Percentiles rank a stretch among this genome's conserved stretches.
These are phyloP conservation scores for Prolemur simus DNA, from an alignment of 2,113 vertebrate genomes.

Conservation along the genomic window DNA sequence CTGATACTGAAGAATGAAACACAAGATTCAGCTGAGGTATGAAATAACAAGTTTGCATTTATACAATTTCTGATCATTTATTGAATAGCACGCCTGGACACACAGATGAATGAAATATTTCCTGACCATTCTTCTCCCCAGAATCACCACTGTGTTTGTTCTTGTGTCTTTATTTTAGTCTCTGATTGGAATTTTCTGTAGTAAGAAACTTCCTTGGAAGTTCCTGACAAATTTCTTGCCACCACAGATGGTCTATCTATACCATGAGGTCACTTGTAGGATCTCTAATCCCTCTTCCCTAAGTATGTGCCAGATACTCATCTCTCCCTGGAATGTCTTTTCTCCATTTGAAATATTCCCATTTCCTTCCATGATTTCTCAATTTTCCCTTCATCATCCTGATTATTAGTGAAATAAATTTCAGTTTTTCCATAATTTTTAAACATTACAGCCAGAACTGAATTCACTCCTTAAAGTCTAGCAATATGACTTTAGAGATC, in stretches of 20 bases:
- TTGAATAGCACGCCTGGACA: background rate
- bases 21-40: background rate
- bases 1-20: background rate
- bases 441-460: background rate
- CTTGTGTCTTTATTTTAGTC: background rate
- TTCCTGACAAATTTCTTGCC: background rate
- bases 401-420: background rate
- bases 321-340: background rate
- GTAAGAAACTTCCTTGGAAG: background rate
- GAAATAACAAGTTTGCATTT: background rate
- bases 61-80: background rate
- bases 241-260: background rate
- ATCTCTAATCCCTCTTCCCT: background rate
- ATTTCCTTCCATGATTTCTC: background rate
- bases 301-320: background rate
- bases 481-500: background rate
- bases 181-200: background rate
- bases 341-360: background rate
- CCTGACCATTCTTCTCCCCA: background rate
- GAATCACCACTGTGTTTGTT: background rate
- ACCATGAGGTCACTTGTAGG: accelerated
- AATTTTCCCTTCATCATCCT: background rate
- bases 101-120: background rate
- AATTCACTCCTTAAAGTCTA: background rate
- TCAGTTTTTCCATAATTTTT: background rate